Evolutionary conservation across 2,797 vertebrate species (phyloP).

Genomic region (Hippoglossus hippoglossus): DNA sequence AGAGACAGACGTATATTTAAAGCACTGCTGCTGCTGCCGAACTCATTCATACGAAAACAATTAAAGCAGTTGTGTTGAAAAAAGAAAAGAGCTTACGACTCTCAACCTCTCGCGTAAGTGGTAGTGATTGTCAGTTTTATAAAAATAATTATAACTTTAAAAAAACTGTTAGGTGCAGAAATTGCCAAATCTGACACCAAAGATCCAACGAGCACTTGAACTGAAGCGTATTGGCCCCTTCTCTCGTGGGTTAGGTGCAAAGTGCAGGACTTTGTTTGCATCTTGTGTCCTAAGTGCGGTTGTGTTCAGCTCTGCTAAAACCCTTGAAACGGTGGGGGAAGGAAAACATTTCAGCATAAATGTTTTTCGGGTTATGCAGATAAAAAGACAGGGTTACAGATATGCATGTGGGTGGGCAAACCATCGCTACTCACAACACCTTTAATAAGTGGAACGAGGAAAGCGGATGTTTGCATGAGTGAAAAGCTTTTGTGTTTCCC

Average conservation of each 20-base stretch:
- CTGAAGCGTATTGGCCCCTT: too few relatives aligned
- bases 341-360: slow-evolving; percentile 1
- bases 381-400: slow-evolving; percentile 15
- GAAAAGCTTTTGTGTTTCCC: slow-evolving; percentile 66
- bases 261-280: background rate
- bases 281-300: background rate
- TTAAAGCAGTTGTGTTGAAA: background rate
- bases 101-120: too few relatives aligned
- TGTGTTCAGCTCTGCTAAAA: slow-evolving; percentile 21
- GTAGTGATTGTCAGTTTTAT: too few relatives aligned
- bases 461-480: slow-evolving; percentile 70
- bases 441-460: slow-evolving; percentile 44
- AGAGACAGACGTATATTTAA: background rate
- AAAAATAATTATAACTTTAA: too few relatives aligned
- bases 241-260: too few relatives aligned
- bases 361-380: slow-evolving; percentile 28
- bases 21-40: background rate
- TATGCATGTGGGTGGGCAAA: slow-evolving; percentile 58
- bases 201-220: too few relatives aligned
- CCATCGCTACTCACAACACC: slow-evolving; percentile 28
- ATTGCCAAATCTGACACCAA: too few relatives aligned
- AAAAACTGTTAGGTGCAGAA: too few relatives aligned
- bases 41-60: background rate
- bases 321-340: background rate
- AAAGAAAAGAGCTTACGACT: background rate